Conservation (phyloP, 2,797 vertebrate species). For the Helarctos malayanus region DNA sequence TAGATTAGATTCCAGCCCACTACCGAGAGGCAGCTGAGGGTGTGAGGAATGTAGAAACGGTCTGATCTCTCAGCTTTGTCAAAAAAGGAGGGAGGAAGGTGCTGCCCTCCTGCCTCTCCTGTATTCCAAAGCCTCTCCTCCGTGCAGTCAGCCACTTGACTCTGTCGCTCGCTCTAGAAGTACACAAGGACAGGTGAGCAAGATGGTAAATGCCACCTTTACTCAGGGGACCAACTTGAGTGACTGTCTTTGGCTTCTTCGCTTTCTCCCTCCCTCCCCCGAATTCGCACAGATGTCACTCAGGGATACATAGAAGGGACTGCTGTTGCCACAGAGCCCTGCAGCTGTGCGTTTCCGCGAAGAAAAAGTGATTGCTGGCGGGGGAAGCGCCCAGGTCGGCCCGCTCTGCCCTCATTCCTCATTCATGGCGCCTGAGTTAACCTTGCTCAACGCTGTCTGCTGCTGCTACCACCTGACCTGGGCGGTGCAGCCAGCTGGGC, state of each 20-base stretch:
- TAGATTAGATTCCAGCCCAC: conserved; percentile 13
- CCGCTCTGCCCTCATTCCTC: not conserved
- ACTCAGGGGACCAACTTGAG: not conserved
- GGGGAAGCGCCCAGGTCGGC: not conserved
- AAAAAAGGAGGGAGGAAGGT: not conserved
- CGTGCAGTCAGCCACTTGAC: not conserved
- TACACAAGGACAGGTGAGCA: not conserved
- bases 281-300: not conserved
- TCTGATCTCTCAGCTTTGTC: not conserved
- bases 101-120: not conserved
- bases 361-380: conserved; percentile 31
- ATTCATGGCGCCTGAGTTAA: not conserved
- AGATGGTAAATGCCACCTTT: not conserved
- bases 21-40: not conserved
- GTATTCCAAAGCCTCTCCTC: not conserved
- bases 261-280: not conserved
- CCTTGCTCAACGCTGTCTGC: not conserved
- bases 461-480: not conserved
- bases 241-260: conserved; percentile 24
- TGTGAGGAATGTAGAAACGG: not conserved
- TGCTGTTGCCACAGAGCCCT: not conserved
- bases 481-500: not conserved
- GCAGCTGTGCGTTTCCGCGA: not conserved
- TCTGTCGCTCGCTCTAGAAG: conserved; percentile 43
- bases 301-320: not conserved